Evolutionary conservation across 2,797 vertebrate genomes (phyloP).

Genomic region (Mus caroli): DNA sequence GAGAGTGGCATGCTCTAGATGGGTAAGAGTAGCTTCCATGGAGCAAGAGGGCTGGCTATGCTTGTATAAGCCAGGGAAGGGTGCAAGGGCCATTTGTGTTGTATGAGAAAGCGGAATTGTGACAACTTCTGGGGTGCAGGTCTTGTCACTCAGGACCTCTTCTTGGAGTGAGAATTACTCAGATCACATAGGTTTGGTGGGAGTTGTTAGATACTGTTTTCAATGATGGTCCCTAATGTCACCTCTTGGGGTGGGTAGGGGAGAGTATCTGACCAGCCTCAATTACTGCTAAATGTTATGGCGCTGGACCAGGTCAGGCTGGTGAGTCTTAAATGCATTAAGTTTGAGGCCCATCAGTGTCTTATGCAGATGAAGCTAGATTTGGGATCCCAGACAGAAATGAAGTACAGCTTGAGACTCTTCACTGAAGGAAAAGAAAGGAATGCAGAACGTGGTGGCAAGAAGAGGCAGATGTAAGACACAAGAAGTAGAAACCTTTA

Average conservation of each 20-base stretch:
- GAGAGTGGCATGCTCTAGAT: background rate
- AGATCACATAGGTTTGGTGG: background rate
- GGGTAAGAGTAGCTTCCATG: slow-evolving; percentile 14
- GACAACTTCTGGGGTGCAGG: background rate
- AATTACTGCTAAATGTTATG: background rate
- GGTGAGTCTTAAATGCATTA: background rate
- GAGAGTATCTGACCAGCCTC: background rate
- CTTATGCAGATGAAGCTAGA: background rate
- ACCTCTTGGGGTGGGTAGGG: rapidly evolving
- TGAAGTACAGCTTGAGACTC: background rate
- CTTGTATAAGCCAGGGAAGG: background rate
- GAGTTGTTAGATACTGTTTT: background rate
- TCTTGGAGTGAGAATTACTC: background rate
- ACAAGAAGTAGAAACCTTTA: background rate
- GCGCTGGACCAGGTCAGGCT: background rate
- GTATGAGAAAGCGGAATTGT: background rate
- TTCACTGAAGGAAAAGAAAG: background rate
- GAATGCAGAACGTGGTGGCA: background rate
- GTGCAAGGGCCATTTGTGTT: background rate
- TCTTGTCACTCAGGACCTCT: background rate
- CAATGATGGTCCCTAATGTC: background rate
- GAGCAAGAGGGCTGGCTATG: background rate
- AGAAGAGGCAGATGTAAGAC: background rate
- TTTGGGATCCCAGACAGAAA: background rate
- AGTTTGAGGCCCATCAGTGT: background rate